Evolutionary conservation across 2,113 vertebrate genomes (phyloP), one percentile per base, ranked within the genome.

Genomic region (Melanerpes formicivorus): DNA sequence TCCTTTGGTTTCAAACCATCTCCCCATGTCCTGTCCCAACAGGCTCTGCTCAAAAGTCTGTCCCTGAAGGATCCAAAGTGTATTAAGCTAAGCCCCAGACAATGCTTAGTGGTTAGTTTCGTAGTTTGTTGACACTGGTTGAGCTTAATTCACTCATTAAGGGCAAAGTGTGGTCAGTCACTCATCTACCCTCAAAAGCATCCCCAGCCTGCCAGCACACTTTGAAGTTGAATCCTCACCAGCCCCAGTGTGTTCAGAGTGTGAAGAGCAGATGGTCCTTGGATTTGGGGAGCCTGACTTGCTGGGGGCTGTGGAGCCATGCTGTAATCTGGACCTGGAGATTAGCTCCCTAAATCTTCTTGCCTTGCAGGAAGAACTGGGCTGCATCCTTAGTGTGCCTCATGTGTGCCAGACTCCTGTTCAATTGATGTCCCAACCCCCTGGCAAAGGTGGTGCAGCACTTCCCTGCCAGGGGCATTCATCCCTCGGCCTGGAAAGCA

Each of bases 261-360:
- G n/a, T 26, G 22, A 34, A 72, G 50, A 90, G 44, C 84, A 94
- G 77, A 69, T 80, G 44, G 40, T 46, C 54, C 46, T 29, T 93
- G 86, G 63, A 22, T 91, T 50, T 84, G 62, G 34, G 66, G 50
- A 58, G 26, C 42, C 40, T 50, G 58, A 14, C 37, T 71, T 75
- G 66, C 62, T 46, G 80, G 34, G 37, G 65, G 16, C 55, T 40
- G 66, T 58, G 48, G 30, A 78, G 56, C 76, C 80, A 25, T 0
- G 4, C n/a, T 0, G 3, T 69, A 54, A n/a, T 40, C 78, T 81
- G 74, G 22, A 40, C 62, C 44, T 66, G 59, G 44, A 84, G 63
- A 74, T 93, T n/a, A 73, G 54, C 77, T 88, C 29, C 37, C 26
- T 54, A n/a, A 60, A 44, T 46, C 83, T 52, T 8, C 60, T 60